A percentile compares a stretch with the other conserved stretches of the same genome.
phyloP scores from a whole-genome alignment of 2,113 vertebrate genomes.

The Todiramphus saurophagus region DNA sequence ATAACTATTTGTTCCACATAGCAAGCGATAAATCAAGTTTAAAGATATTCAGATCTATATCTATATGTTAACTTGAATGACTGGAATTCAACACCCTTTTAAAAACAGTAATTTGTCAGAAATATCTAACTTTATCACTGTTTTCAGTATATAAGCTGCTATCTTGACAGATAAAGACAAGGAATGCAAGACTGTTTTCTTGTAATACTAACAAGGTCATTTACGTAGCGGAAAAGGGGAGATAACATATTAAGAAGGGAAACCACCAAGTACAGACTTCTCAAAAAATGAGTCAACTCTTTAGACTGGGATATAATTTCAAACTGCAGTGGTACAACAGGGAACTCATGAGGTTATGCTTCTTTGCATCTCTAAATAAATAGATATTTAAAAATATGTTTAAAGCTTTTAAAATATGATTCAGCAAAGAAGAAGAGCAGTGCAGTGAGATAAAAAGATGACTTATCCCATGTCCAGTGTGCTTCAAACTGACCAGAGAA shows the following conservation, averaged over 20 bases:
- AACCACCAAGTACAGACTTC: background rate
- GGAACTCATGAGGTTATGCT: background rate
- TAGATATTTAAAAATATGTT: conserved; percentile 51
- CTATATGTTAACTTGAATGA: background rate
- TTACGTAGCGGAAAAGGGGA: background rate
- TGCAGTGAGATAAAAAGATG: conserved; percentile 49
- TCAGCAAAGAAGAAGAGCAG: conserved; percentile 65
- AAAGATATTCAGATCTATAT: background rate
- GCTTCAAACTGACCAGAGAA: conserved; percentile 67
- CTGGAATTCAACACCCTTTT: background rate
- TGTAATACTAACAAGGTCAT: background rate
- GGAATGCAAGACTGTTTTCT: background rate
- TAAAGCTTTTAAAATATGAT: conserved; percentile 56
- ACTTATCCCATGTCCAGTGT: conserved; percentile 67
- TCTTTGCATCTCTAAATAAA: conserved; percentile 22
- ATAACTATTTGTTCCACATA: background rate
- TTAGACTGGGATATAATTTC: background rate
- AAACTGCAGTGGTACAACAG: background rate
- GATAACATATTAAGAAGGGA: background rate
- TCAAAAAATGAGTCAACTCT: background rate
- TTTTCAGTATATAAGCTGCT: background rate
- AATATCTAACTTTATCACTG: background rate
- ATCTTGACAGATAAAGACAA: background rate
- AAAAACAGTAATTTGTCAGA: background rate
- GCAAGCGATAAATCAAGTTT: background rate